Conservation (phyloP, 92 coral and sea anemone genomes). For the Phenganax marumi region DNA sequence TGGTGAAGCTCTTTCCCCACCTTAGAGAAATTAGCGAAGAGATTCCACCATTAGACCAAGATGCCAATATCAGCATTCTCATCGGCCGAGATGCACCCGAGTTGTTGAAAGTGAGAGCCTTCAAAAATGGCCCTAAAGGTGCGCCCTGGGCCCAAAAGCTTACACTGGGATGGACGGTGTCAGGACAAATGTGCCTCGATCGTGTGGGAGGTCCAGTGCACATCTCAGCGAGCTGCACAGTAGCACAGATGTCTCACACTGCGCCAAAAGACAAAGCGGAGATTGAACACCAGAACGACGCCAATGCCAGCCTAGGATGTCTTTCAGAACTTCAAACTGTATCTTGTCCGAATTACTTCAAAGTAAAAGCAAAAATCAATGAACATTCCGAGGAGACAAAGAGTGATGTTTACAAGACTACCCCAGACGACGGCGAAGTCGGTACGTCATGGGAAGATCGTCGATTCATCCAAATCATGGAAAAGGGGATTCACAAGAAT, state of each 20-base stretch:
- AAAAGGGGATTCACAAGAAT: conserved; percentile 48
- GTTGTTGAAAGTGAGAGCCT: conserved; percentile 47
- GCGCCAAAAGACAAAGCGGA: too few relatives aligned
- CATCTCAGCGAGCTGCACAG: conserved; percentile 21
- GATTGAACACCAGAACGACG: background rate
- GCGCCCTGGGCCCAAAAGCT: conserved; percentile 59
- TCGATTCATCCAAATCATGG: conserved; percentile 41
- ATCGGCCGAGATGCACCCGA: conserved; percentile 59
- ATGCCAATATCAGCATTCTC: too few relatives aligned
- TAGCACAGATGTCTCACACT: too few relatives aligned
- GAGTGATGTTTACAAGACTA: conserved; percentile 31
- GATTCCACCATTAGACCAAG: conserved; percentile 46
- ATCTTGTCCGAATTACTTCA: conserved; percentile 56
- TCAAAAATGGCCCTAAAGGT: conserved; percentile 52
- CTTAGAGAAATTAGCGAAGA: conserved; percentile 37
- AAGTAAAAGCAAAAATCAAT: conserved; percentile 40
- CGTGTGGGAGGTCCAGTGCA: conserved; percentile 22
- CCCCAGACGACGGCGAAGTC: conserved; percentile 41
- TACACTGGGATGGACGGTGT: conserved; percentile 29
- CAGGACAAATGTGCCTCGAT: conserved; percentile 32
- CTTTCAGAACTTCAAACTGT: background rate
- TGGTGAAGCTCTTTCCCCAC: conserved; percentile 47
- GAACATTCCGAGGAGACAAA: background rate
- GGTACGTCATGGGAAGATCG: conserved; percentile 43
- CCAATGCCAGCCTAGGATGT: too few relatives aligned